Evolutionary conservation across 2,797 vertebrate genomes (phyloP).

Genomic region (Phataginus tricuspis): DNA sequence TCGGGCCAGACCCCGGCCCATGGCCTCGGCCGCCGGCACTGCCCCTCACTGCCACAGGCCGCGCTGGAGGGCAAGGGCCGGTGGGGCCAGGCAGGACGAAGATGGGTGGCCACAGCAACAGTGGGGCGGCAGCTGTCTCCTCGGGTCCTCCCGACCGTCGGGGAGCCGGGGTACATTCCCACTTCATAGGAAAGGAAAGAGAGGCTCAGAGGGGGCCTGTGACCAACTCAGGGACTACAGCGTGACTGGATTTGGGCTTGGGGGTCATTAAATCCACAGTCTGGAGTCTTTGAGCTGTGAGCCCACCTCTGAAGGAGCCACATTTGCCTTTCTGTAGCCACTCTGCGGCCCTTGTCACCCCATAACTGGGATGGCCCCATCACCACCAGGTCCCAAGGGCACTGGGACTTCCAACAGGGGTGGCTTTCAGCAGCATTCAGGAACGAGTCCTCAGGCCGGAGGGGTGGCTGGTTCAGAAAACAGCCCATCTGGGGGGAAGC

Average conservation of each 20-base stretch:
- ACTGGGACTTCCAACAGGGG: background rate
- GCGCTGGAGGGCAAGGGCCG: background rate
- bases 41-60: background rate
- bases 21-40: background rate
- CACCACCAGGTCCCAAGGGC: background rate
- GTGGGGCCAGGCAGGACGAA: background rate
- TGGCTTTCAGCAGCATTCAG: background rate
- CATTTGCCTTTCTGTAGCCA: too few relatives aligned
- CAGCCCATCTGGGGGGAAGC: background rate
- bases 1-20: background rate
- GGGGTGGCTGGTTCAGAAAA: background rate
- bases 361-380: accelerated
- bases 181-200: background rate
- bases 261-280: background rate
- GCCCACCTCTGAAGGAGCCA: background rate
- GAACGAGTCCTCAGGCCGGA: background rate
- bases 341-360: too few relatives aligned
- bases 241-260: background rate
- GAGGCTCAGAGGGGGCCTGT: background rate
- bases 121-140: background rate
- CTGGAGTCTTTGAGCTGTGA: background rate
- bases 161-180: background rate
- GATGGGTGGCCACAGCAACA: accelerated
- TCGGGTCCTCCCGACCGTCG: background rate
- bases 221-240: background rate